These are phyloP conservation scores for Parapristionchus giblindavisi DNA, from an alignment of 2,888 invertebrate genomes.

Conservation along the genomic window DNA sequence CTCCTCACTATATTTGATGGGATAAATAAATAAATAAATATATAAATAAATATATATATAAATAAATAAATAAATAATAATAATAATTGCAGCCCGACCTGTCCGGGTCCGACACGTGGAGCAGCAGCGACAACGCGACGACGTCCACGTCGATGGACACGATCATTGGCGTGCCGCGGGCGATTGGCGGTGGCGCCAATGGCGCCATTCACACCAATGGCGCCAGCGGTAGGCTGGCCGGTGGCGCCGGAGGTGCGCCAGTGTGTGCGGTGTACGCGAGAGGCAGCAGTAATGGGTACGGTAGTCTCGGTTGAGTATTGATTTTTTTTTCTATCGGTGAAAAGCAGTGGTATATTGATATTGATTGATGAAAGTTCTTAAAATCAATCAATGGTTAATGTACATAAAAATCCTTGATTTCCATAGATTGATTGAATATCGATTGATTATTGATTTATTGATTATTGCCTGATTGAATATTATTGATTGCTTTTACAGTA, in stretches of 20 bases:
- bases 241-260: constrained; percentile 17
- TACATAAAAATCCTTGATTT: neutral
- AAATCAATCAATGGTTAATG: neutral
- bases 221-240: neutral
- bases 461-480: neutral
- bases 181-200: neutral
- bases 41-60: too few species aligned
- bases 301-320: neutral
- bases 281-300: constrained; percentile 27
- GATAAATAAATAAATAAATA: too few species aligned
- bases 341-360: neutral
- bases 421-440: too few species aligned
- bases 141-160: constrained; percentile 29
- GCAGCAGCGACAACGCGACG: constrained; percentile 16
- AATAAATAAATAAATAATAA: too few species aligned
- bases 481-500: neutral
- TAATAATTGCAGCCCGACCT: constrained; percentile 36
- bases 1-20: too few species aligned
- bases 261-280: constrained; percentile 30
- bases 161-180: constrained; percentile 29
- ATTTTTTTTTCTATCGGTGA: neutral
- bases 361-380: neutral
- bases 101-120: constrained; percentile 32
- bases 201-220: neutral
- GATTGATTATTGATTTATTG: neutral